Percentiles rank a stretch among this genome's conserved stretches.
Conservation (phyloP, 2,113 vertebrate genomes). For the Delphinus delphis region DNA sequence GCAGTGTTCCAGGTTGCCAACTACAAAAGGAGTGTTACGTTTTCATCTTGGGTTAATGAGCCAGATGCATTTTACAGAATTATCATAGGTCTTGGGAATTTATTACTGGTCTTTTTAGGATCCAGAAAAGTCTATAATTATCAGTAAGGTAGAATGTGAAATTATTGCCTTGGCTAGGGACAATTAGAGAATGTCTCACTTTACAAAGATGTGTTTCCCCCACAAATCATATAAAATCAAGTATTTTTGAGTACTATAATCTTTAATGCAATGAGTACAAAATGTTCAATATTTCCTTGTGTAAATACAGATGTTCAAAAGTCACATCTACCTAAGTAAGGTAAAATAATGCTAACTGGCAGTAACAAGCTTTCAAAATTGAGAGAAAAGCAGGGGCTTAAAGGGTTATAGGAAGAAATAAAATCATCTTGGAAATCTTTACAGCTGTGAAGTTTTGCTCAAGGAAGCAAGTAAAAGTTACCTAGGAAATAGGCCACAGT, state of each 20-base stretch:
- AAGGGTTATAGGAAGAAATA: not conserved
- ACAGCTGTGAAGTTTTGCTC: not conserved
- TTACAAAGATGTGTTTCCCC: not conserved
- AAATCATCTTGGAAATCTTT: not conserved
- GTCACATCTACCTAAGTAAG: not conserved
- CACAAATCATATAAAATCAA: not conserved
- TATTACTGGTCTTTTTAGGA: not conserved
- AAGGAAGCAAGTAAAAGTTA: not conserved
- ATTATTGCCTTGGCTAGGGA: not conserved
- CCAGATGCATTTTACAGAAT: not conserved
- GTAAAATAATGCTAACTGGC: not conserved
- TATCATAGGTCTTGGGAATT: not conserved
- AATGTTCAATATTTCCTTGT: not conserved
- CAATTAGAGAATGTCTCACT: not conserved
- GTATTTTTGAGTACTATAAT: not conserved
- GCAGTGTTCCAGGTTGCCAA: not conserved
- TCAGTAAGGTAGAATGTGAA: not conserved
- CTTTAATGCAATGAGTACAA: not conserved
- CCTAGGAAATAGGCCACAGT: not conserved
- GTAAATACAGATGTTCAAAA: constrained; percentile 18
- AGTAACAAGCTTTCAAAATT: constrained; percentile 31
- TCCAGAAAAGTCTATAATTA: not conserved
- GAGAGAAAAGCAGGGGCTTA: constrained; percentile 1
- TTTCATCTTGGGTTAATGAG: constrained; percentile 27
- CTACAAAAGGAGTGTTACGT: not conserved